These are phyloP conservation scores for Ptilonorhynchus violaceus DNA, from an alignment of 2,113 vertebrate species.

Conservation along the genomic window DNA sequence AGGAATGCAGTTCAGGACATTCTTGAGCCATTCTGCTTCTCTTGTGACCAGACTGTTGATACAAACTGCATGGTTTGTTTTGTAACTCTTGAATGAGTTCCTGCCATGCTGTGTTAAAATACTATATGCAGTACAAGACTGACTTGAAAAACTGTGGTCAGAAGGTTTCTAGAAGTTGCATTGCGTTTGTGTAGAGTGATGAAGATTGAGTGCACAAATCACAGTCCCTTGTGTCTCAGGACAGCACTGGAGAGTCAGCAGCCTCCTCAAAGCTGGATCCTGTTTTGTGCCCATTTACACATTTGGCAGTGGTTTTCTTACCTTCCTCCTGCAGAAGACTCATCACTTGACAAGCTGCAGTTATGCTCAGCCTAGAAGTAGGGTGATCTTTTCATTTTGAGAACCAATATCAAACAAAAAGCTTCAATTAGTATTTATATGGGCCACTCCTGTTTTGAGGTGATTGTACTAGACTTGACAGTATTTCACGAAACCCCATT, in stretches of 20 bases:
- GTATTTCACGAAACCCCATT: not conserved
- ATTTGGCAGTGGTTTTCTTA: not conserved
- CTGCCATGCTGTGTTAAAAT: rapidly evolving
- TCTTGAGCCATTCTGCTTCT: not conserved
- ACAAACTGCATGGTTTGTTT: not conserved
- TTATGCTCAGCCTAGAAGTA: rapidly evolving
- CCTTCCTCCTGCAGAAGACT: not conserved
- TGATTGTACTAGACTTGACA: not conserved
- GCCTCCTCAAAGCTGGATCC: not conserved
- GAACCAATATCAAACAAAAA: not conserved
- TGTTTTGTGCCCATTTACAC: not conserved
- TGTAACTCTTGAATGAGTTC: not conserved
- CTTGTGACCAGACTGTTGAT: not conserved
- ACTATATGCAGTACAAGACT: not conserved
- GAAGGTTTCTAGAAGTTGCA: not conserved
- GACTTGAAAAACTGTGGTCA: not conserved
- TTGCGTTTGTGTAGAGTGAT: not conserved
- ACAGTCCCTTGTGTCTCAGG: not conserved
- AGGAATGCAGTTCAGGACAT: not conserved
- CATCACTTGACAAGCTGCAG: not conserved
- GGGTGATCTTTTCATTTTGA: not conserved
- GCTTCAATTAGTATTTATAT: not conserved
- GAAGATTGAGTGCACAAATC: not conserved
- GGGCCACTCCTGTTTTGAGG: not conserved
- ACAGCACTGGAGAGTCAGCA: not conserved